Evolutionary conservation across 2,113 vertebrate genomes (phyloP).

Genomic region (Astatoreochromis straeleni): DNA sequence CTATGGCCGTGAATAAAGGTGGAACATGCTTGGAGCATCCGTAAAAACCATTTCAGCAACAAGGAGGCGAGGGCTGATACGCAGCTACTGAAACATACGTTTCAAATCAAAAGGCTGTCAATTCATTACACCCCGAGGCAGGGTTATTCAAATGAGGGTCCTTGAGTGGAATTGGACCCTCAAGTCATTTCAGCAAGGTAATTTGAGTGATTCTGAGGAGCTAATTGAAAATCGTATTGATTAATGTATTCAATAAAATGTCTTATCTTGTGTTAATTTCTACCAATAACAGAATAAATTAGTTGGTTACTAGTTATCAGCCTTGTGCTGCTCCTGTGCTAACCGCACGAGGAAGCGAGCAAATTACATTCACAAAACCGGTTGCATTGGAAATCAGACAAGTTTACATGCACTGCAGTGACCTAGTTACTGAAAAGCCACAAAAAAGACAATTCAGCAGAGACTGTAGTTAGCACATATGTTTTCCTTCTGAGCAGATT

Average conservation of each 20-base stretch:
- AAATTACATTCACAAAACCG: background rate
- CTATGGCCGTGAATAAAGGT: constrained; percentile 43
- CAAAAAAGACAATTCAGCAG: background rate
- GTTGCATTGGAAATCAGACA: background rate
- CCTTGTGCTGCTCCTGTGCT: background rate
- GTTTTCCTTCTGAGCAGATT: background rate
- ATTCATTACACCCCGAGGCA: background rate
- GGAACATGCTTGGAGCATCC: background rate
- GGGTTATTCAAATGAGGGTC: constrained; percentile 22
- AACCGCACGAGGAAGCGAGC: background rate
- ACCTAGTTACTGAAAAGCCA: background rate
- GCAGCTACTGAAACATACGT: background rate
- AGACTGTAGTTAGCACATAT: background rate
- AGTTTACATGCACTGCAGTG: background rate
- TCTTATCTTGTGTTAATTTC: background rate
- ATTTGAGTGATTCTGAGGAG: background rate
- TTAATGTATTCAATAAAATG: constrained; percentile 3
- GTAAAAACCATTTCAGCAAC: constrained; percentile 10
- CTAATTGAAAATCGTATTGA: constrained; percentile 37
- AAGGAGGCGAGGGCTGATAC: background rate
- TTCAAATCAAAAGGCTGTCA: constrained; percentile 21
- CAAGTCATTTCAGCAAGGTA: background rate
- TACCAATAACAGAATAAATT: constrained; percentile 10
- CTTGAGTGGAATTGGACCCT: background rate
- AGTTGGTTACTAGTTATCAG: background rate